These are phyloP conservation scores for Gallinago solitaria DNA, from an alignment of 2,797 vertebrate genomes.

Conservation along the genomic window DNA sequence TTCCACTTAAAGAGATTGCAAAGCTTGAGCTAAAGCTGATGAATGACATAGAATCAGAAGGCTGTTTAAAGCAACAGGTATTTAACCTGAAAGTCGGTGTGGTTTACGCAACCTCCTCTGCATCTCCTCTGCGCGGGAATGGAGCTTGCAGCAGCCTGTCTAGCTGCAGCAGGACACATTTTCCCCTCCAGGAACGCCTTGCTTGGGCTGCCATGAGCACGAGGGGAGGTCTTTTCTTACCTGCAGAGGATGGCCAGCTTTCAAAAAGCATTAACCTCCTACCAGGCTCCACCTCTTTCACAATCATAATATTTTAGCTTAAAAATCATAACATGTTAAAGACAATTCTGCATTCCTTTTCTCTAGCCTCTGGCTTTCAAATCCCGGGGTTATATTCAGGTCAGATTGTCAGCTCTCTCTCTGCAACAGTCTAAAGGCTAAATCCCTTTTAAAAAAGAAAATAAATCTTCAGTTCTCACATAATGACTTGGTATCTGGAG, in stretches of 20 bases:
- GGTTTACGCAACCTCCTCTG: neutral
- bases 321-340: conserved; percentile 30
- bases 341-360: conserved; percentile 18
- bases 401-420: conserved; percentile 51
- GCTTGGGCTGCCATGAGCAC: neutral
- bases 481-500: conserved; percentile 49
- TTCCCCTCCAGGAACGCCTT: neutral
- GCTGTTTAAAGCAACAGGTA: neutral
- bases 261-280: conserved; percentile 12
- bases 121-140: neutral
- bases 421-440: conserved; percentile 35
- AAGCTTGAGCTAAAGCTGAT: neutral
- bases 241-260: neutral
- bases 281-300: neutral
- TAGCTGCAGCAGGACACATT: neutral
- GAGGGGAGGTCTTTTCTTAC: neutral
- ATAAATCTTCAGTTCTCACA: conserved; percentile 55
- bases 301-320: conserved; percentile 31
- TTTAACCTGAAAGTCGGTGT: neutral
- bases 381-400: conserved; percentile 9
- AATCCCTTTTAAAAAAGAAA: conserved; percentile 52
- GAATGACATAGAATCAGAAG: neutral
- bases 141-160: neutral
- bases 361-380: conserved; percentile 40
- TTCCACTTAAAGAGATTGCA: neutral